Evolutionary conservation across 2,888 invertebrate genomes (phyloP).

Genomic region (Heliothis peltigera): DNA sequence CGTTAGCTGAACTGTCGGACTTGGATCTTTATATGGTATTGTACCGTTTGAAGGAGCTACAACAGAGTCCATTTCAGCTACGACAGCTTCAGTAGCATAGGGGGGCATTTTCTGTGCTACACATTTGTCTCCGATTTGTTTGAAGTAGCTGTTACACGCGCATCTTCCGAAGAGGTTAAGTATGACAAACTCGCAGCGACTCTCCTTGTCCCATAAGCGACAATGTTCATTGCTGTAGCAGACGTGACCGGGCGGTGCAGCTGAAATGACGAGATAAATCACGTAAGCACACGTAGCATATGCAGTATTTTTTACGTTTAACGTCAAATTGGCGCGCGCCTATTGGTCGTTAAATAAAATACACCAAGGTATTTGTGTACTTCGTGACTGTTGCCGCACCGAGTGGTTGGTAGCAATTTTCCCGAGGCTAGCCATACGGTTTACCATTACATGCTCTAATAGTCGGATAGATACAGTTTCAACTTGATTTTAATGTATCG

Average conservation of each 20-base stretch:
- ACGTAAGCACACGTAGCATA: constrained; percentile 48
- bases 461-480: constrained; percentile 72
- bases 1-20: constrained; percentile 66
- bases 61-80: constrained; percentile 80
- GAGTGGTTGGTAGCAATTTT: constrained; percentile 76
- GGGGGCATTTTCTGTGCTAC: constrained; percentile 79
- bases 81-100: constrained; percentile 80
- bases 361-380: constrained; percentile 65
- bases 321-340: constrained; percentile 51
- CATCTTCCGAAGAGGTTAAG: constrained; percentile 97
- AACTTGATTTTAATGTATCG: constrained; percentile 64
- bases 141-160: constrained; percentile 93
- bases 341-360: constrained; percentile 68
- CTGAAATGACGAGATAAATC: constrained; percentile 85
- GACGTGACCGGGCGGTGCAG: constrained; percentile 95
- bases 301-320: constrained; percentile 45
- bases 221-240: constrained; percentile 98
- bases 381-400: constrained; percentile 64
- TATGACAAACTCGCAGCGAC: constrained; percentile 96
- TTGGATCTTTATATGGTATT: constrained; percentile 62
- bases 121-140: constrained; percentile 92
- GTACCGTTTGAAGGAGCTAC: constrained; percentile 61
- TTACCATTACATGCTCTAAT: constrained; percentile 79
- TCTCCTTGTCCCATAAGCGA: constrained; percentile 94
- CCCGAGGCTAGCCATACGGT: constrained; percentile 74